Conservation (phyloP, 2,113 vertebrate genomes). For the Athene cunicularia region DNA sequence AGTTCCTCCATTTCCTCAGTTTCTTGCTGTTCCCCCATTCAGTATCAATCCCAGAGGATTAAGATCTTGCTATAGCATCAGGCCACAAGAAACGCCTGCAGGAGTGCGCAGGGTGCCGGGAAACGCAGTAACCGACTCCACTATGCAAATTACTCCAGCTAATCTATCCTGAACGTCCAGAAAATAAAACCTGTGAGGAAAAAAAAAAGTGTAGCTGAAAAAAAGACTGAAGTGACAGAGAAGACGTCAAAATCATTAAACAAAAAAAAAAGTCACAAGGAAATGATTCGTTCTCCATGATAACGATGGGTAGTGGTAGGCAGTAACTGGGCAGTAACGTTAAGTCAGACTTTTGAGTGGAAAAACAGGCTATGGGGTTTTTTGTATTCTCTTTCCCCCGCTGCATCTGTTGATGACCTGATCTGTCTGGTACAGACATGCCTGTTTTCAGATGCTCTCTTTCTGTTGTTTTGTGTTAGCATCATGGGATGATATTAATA, state of each 20-base stretch:
- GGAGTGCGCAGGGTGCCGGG: background rate
- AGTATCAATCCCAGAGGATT: background rate
- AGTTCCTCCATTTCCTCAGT: background rate
- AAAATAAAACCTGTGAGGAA: background rate
- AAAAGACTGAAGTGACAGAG: background rate
- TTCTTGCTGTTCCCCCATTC: background rate
- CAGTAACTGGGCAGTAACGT: background rate
- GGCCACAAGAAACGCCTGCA: background rate
- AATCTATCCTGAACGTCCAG: background rate
- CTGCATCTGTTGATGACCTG: background rate
- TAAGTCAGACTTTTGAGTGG: background rate
- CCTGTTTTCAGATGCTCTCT: background rate
- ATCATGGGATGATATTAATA: background rate
- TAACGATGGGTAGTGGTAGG: too few species aligned
- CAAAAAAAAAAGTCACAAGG: background rate
- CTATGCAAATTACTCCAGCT: background rate
- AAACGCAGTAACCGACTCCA: background rate
- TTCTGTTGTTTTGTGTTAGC: background rate
- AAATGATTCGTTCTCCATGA: background rate
- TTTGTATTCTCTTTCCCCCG: background rate
- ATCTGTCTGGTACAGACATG: fast-evolving
- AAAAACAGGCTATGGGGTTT: background rate
- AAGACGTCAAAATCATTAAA: background rate
- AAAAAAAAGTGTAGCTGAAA: background rate
- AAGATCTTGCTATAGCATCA: background rate